Evolutionary conservation across 2,797 vertebrate species (phyloP), one percentile per base, ranked within the genome.

Genomic region (Pygocentrus nattereri): DNA sequence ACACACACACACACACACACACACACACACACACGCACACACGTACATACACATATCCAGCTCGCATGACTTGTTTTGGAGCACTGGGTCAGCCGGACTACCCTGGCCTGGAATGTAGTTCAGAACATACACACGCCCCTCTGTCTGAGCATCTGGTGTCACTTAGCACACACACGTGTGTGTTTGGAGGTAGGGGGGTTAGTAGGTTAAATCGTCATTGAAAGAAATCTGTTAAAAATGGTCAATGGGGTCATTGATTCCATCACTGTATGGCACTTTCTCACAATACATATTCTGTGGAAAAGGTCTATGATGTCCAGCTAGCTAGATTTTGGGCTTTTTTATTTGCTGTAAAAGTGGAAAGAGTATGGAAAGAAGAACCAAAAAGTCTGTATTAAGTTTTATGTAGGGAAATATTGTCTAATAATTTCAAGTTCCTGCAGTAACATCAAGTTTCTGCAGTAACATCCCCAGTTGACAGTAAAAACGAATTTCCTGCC

Each of bases 121-220:
- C 84, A 87, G 88, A 89, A 88, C 87, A 87, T 86, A 87, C 86
- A 81, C 23, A 67, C 68, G 25, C 27, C 54, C 41, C 87, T 89
- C 88, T 75, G 91, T 93, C 86, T 89, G 87, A 86, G 91, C 93
- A 94, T 93, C 92, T 94, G 93, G 87, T 90, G 91, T 88, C 78
- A 88, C 86, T 93, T 92, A 92, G 85, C 85, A 80, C 89, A 85
- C 88, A 90, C 88, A 81, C 87, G 86, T 76, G 44, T 50, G 58
- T 31, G 74, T 62, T 13, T 30, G 4, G 11, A 25, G 67, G 83
- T 76, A 64, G 81, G 59, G 82, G 76, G 56, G 77, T 91, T 65
- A 88, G 83, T 90, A 89, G 92, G 92, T 92, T 91, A 93, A 90
- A 93, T 74, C 83, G 90, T 92, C 90, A 86, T 87, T 72, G 67